Base-by-base conservation (phyloP, 2,113 vertebrate genomes). In the Pseudorasbora parva region DNA sequence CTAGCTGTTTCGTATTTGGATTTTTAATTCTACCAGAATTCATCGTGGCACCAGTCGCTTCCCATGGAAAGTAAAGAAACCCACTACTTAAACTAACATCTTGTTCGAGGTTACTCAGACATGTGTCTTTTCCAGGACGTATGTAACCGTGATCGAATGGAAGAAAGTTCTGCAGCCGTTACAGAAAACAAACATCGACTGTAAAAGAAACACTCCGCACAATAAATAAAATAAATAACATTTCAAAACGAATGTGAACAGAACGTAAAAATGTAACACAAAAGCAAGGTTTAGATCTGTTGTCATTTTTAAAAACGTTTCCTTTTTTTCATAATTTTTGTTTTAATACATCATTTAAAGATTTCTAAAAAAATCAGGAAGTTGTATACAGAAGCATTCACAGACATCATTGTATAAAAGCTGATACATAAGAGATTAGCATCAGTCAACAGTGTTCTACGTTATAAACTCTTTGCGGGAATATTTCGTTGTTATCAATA, bases 171-270 rank as follows among this genome's bases (percentile, higher is more conserved):
- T 62, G 76, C 41, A 64, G 56, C 37, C 10, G 23, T 64, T 54
- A 81, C 57, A 72, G 81, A 90, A 91, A 84, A 87, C 73, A 91
- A 84, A 87, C 73, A 81, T 51, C 30, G 88, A 85, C 87, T 84
- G 60, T 86, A 85, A 89, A 90, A 89, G 81, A 93, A 86, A 92
- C 78, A 79, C 84, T 89, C 75, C 5, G 90, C 82, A 88, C 86
- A 92, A 94, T 94, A 93, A 93, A 90, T 93, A 92, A 91, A 93
- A 93, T 92, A 93, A 93, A 91, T 93, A 91, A 89, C 86, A 89
- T 90, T 90, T 90, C 33, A 78, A 88, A 92, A 79, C 78, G 72
- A 90, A 81, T 84, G 88, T 86, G 82, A 90, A 85, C 86, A 71
- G 89, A 73, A 89, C 72, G 45, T n/a, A 68, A 77, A 84, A 87